phyloP scores from a whole-genome alignment of 1,140 invertebrate genomes.

The Pteromalus puparum region DNA sequence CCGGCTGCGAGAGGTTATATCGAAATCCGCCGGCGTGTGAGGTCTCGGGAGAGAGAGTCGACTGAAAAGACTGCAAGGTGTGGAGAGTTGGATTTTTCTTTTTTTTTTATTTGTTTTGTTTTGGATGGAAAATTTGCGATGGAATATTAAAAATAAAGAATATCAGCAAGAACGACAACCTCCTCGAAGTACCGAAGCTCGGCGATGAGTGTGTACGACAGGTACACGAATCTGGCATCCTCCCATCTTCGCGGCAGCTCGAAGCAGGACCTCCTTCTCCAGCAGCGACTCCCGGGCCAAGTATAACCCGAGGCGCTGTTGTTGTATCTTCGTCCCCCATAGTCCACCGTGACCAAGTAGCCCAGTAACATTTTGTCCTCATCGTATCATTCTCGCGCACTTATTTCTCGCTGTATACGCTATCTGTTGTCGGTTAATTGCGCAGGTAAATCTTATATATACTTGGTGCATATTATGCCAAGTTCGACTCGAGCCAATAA shows the following conservation, averaged over 20 bases:
- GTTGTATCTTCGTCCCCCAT: conserved; percentile 64
- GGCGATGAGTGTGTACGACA: conserved; percentile 78
- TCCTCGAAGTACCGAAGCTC: conserved; percentile 80
- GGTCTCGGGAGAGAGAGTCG: not conserved
- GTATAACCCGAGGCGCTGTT: conserved; percentile 56
- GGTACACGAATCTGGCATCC: conserved; percentile 80
- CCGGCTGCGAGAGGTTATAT: conserved; percentile 15
- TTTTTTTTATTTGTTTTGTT: too few relatives aligned
- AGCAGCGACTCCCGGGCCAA: conserved; percentile 68
- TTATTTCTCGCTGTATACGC: too few relatives aligned
- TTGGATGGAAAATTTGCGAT: too few relatives aligned
- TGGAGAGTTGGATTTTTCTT: too few relatives aligned
- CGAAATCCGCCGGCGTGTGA: not conserved
- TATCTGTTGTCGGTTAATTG: not conserved
- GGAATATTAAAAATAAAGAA: not conserved
- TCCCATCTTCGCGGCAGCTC: conserved; percentile 69
- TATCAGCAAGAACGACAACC: conserved; percentile 69
- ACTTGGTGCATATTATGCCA: too few relatives aligned
- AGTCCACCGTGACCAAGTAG: conserved; percentile 69
- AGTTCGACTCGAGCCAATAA: too few relatives aligned
- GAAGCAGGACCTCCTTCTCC: conserved; percentile 36
- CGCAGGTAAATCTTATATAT: not conserved
- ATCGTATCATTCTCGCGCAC: conserved; percentile 8
- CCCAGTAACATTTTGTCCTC: conserved; percentile 56
- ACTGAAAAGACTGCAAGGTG: too few relatives aligned